Base-by-base conservation (phyloP, 2,888 invertebrate genomes). In the Harpalus rubripes region DNA sequence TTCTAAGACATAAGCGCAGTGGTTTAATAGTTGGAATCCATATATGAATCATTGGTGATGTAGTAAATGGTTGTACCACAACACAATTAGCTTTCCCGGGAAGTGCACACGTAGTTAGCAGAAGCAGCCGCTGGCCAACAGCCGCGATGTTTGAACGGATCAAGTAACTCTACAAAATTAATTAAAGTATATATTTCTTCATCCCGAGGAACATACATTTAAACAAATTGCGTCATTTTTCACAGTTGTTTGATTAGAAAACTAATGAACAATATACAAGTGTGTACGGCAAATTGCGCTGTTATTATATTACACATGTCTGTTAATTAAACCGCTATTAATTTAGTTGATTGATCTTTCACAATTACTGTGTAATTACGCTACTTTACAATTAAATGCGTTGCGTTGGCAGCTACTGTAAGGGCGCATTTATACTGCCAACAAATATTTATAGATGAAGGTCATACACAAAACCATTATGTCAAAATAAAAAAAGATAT, bases 301-400 rank as follows among this genome's bases (percentile, higher is more conserved):
- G 61, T 83, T 83, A 83, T 83, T 83, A 83, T 59, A 83, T 41
- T 81, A 39, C 82, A 83, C 56, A 59, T 83, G 22, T 83, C 74
- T 56, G 44, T 76, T 83, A 83, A 83, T 83, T 83, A 83, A 83
- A 81, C 39, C 74, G 83, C 74, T 83, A 76, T 83, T 83, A 83
- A 83, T 76, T 76, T 83, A 83, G 76, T 52, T 83, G 83, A 83
- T 83, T 83, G 83, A 83, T 83, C 74, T 83, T 74, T 74, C 74
- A 76, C 76, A 83, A 83, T 83, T 83, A 83, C 76, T 52, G 41
- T 56, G 18, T 76, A 83, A 83, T 83, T 83, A 74, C 83, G 7
- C 58, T 78, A 78, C 59, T 78, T 44, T 78, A 59, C 78, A 63
- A 61, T 81, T 81, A 74, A 44, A 74, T 18, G 44, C 44, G 72